Conservation (phyloP, 2,888 invertebrate species). For the Nymphalis urticae region DNA sequence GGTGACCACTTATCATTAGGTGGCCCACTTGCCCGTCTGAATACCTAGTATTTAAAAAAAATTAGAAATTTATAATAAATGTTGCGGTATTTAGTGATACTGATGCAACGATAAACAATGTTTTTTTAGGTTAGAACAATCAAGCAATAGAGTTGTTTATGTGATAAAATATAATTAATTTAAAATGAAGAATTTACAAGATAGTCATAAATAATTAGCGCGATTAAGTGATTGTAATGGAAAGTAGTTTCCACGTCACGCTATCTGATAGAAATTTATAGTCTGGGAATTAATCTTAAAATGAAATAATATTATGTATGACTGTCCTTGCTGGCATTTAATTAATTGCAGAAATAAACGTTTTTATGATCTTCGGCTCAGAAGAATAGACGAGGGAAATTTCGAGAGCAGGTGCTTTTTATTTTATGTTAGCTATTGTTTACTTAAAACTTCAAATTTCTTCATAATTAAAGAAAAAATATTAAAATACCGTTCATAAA, state of each 20-base stretch:
- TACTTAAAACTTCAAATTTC: neutral
- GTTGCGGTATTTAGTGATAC: no score
- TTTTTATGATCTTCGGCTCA: neutral
- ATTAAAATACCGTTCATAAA: neutral
- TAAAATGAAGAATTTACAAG: constrained; percentile 8
- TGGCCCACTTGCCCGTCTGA: no score
- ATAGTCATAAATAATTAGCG: constrained; percentile 31
- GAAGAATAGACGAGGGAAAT: neutral
- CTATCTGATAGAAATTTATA: constrained; percentile 35
- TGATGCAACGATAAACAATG: no score
- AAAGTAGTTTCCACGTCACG: constrained; percentile 42
- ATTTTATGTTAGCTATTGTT: neutral
- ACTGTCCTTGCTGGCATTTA: constrained; percentile 12
- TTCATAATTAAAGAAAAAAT: neutral
- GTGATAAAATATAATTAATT: constrained; percentile 8
- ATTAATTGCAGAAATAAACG: constrained; percentile 4
- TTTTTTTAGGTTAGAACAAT: no score
- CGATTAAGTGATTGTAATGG: constrained; percentile 38
- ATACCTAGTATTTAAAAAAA: no score
- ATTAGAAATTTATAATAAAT: no score
- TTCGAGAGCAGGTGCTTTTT: neutral
- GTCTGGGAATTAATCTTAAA: constrained; percentile 32
- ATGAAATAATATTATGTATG: constrained; percentile 32
- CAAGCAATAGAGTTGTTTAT: neutral
- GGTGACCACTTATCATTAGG: no score